Conservation (phyloP, 2,888 invertebrate genomes). For the Sceliomorpha sp. region DNA sequence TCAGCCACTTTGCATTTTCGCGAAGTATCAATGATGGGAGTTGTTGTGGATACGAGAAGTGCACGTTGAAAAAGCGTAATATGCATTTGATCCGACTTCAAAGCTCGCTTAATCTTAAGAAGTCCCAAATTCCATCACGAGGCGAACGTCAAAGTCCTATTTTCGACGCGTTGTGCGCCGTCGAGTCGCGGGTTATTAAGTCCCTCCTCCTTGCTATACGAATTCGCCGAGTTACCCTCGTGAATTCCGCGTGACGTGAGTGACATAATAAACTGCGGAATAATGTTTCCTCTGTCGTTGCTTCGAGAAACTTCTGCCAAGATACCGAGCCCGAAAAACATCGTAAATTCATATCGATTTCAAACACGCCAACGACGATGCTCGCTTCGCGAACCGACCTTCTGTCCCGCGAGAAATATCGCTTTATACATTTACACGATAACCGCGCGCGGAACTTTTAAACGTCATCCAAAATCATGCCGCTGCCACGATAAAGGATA, state of each 20-base stretch:
- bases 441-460: slow-evolving; percentile 45
- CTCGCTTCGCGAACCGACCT: slow-evolving; percentile 34
- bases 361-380: slow-evolving; percentile 61
- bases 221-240: slow-evolving; percentile 66
- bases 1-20: too few species aligned
- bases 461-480: slow-evolving; percentile 38
- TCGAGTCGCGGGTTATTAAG: slow-evolving; percentile 66
- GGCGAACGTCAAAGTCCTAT: slow-evolving; percentile 38
- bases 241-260: slow-evolving; percentile 62
- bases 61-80: slow-evolving; percentile 17
- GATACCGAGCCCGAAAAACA: slow-evolving; percentile 78
- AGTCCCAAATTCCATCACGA: slow-evolving; percentile 33
- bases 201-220: slow-evolving; percentile 64
- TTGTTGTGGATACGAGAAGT: neutral
- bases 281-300: slow-evolving; percentile 71
- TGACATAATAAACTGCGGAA: slow-evolving; percentile 72
- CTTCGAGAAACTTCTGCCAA: slow-evolving; percentile 77
- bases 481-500: too few species aligned
- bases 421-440: slow-evolving; percentile 48
- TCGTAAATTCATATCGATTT: slow-evolving; percentile 78
- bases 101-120: slow-evolving; percentile 39
- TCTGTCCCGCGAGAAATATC: slow-evolving; percentile 52
- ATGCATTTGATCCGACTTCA: slow-evolving; percentile 22
- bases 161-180: slow-evolving; percentile 38
- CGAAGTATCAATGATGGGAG: too few species aligned